A percentile compares a stretch with the other conserved stretches of the same genome.
phyloP scores from a whole-genome alignment of 2,888 invertebrate species.

The Omphaloscelis lunosa region DNA sequence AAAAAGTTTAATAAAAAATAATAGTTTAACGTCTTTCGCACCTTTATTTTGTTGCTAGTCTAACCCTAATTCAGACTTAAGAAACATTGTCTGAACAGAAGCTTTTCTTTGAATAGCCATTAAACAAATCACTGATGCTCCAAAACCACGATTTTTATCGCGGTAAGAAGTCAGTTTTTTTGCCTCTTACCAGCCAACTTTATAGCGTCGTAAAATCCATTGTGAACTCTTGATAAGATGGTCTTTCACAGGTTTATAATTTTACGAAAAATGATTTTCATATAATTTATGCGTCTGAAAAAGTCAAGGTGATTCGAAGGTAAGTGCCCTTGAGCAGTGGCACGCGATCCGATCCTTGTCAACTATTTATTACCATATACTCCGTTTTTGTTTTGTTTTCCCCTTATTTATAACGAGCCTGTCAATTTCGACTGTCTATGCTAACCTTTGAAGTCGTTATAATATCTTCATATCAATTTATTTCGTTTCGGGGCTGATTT shows the following conservation, averaged over 20 bases:
- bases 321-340: constrained; percentile 63
- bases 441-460: constrained; percentile 10
- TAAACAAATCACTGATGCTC: constrained; percentile 3
- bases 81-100: constrained; percentile 3
- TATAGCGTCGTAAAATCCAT: constrained; percentile 49
- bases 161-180: constrained; percentile 13
- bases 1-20: not conserved
- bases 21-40: not conserved
- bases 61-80: not conserved
- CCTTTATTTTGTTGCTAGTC: not conserved
- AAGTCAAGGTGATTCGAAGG: constrained; percentile 68
- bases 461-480: not conserved
- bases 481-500: not conserved
- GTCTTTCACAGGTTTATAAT: constrained; percentile 38
- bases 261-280: constrained; percentile 55
- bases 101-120: not conserved
- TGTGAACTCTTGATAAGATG: constrained; percentile 28
- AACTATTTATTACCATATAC: constrained; percentile 60
- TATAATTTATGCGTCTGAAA: constrained; percentile 64
- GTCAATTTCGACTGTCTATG: constrained; percentile 15
- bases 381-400: constrained; percentile 43
- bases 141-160: constrained; percentile 16
- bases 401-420: constrained; percentile 33
- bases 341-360: constrained; percentile 71
- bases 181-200: constrained; percentile 21